phyloP scores from a whole-genome alignment of 2,113 vertebrate genomes.

The Ptyas mucosa region DNA sequence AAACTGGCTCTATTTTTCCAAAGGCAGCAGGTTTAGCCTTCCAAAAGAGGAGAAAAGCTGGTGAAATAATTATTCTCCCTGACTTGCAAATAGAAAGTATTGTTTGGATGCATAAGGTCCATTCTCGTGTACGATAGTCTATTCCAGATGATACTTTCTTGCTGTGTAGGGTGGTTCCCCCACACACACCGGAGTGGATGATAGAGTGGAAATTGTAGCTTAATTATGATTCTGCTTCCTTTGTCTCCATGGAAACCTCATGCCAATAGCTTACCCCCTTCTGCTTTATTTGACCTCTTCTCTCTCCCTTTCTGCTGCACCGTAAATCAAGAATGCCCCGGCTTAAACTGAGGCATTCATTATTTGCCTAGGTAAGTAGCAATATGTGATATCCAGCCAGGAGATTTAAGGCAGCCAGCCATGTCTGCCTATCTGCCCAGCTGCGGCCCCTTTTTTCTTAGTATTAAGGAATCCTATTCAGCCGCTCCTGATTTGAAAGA shows the following conservation, averaged over 20 bases:
- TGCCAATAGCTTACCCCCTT: conserved; percentile 52
- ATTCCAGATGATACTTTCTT: conserved; percentile 52
- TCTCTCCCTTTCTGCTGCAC: conserved; percentile 39
- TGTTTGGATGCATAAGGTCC: not conserved
- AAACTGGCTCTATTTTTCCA: not conserved
- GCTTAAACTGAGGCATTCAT: conserved; percentile 43
- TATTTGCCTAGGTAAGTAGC: conserved; percentile 4
- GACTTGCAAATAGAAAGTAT: not conserved
- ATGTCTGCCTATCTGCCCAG: not conserved
- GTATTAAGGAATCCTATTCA: not conserved
- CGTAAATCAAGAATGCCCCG: conserved; percentile 43
- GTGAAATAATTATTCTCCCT: not conserved
- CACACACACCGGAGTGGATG: conserved; percentile 38
- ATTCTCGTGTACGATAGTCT: conserved; percentile 42
- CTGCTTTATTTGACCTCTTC: conserved; percentile 49
- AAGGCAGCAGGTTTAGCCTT: not conserved
- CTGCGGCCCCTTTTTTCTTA: not conserved
- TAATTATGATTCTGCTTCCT: conserved; percentile 71
- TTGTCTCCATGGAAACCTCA: conserved; percentile 71
- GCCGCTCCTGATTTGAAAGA: not conserved
- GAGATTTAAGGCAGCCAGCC: not conserved
- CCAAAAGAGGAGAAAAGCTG: not conserved
- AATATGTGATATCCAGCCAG: not conserved
- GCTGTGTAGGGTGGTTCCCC: conserved; percentile 59
- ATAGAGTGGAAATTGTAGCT: conserved; percentile 31